Base-by-base conservation (phyloP, 2,797 vertebrate species). In the Coregonus suidteri region DNA sequence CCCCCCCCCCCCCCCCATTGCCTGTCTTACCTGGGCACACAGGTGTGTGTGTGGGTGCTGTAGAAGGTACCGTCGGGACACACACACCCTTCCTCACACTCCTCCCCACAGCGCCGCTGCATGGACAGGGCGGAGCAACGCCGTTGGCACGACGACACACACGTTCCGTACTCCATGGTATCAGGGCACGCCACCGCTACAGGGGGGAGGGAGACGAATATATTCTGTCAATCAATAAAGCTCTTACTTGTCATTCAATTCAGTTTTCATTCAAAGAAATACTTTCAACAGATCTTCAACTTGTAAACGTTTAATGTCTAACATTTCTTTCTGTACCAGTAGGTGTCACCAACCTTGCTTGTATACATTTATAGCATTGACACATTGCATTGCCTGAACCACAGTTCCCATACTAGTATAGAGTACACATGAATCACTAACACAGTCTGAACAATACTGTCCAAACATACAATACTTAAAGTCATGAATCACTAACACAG, bases 41-140 rank as follows among this genome's bases (percentile, higher is more conserved):
- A 99, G 84, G 79, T 93, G 71, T 94, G 95, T 20, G 93, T 93
- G 75, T 90, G 93, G 65, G 91, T 91, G 84, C 95, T 95, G 90
- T 97, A 93, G 83, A 95, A 98, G 77, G 92, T 95, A 75, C 95
- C 95, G 20, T 81, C 84, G 0, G 98, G 96, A 85, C 98, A 99
- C 83, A 95, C 92, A 71, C 98, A 99, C 73, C 98, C 97, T 88
- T 99, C 98, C 80, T 96, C 95, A 83, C 98, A 99, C 54, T 95
- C 94, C 74, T 88, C 90, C 69, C 88, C 94, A 83, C 98, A 99
- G 47, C 79, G 90, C 82, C 95, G 96, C 16, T 93, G 93, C 75
- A 90, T 35, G 0, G 96, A 95, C 52, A 98, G 88, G 13, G 95
- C 91, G 74, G 95, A 95, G 94, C 98, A 99, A 3, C 94, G 96